Evolutionary conservation across 1,140 invertebrate genomes (phyloP).

Genomic region (Heliconius hewitsoni): DNA sequence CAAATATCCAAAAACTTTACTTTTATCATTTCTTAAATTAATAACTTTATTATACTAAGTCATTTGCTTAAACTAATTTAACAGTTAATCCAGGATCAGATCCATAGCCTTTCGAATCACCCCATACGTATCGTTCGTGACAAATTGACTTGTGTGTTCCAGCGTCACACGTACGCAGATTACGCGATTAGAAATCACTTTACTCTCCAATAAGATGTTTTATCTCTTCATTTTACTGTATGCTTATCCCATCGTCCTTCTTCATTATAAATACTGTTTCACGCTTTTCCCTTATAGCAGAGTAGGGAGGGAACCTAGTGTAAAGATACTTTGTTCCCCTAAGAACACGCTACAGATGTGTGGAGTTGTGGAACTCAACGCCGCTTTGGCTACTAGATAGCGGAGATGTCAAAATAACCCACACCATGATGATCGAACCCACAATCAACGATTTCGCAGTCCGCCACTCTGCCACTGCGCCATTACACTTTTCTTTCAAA

Average conservation of each 20-base stretch:
- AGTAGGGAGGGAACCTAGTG: background rate
- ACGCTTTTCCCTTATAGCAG: background rate
- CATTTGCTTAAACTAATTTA: conserved; percentile 72
- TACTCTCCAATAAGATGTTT: background rate
- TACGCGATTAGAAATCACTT: conserved; percentile 18
- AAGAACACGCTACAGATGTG: too few species aligned
- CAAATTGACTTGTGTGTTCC: conserved; percentile 54
- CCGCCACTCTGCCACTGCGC: too few species aligned
- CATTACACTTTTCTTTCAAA: too few species aligned
- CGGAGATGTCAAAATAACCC: too few species aligned
- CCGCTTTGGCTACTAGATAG: too few species aligned
- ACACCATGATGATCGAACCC: too few species aligned
- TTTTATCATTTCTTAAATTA: background rate
- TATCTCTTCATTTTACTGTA: background rate
- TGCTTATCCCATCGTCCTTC: background rate
- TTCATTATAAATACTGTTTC: background rate
- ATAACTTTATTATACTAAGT: background rate
- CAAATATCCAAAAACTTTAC: too few species aligned
- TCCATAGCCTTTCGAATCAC: conserved; percentile 49
- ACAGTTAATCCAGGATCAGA: conserved; percentile 67
- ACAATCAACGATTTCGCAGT: too few species aligned
- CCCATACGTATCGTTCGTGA: conserved; percentile 45
- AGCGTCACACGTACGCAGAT: conserved; percentile 22
- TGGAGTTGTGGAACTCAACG: too few species aligned
- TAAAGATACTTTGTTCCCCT: background rate